phyloP scores from a whole-genome alignment of 2,797 vertebrate genomes.

The Triplophysa yarkandensis region DNA sequence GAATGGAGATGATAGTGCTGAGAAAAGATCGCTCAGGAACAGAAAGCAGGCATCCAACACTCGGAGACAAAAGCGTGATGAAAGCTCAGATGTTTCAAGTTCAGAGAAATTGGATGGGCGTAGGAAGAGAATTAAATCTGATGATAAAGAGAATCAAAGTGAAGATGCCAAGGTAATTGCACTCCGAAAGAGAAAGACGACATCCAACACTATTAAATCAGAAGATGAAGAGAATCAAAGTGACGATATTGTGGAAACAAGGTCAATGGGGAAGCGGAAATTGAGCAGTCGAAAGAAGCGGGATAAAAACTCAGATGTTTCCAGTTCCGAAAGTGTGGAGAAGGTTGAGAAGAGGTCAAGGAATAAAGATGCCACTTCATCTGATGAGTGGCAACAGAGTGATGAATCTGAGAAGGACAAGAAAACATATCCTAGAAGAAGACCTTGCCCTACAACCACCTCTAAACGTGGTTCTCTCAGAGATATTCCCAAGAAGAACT shows the following conservation, averaged over 20 bases:
- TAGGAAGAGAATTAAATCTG: conserved; percentile 61
- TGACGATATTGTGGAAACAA: neutral
- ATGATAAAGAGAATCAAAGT: conserved; percentile 55
- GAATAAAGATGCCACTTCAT: conserved; percentile 67
- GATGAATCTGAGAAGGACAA: conserved; percentile 61
- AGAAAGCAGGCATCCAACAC: conserved; percentile 19
- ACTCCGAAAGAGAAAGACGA: conserved; percentile 49
- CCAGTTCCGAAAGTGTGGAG: conserved; percentile 61
- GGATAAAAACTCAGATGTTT: conserved; percentile 37
- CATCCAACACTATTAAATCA: conserved; percentile 1
- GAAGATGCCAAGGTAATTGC: conserved; percentile 37
- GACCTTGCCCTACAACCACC: conserved; percentile 24
- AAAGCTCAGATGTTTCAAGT: conserved; percentile 41
- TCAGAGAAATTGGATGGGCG: conserved; percentile 60
- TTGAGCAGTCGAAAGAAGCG: neutral
- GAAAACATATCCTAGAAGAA: conserved; percentile 54
- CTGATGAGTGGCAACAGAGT: conserved; percentile 59
- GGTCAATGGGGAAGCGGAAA: neutral
- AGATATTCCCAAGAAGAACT: conserved; percentile 76
- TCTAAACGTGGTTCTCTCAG: conserved; percentile 58
- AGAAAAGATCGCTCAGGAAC: conserved; percentile 52
- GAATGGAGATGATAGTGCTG: conserved; percentile 29
- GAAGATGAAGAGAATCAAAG: neutral
- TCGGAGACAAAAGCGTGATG: neutral
- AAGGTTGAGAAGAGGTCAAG: conserved; percentile 4